A percentile compares a stretch with the other conserved stretches of the same genome.
Evolutionary conservation across 2,888 invertebrate genomes (phyloP).

Genomic region (Ptilodon capucinus): DNA sequence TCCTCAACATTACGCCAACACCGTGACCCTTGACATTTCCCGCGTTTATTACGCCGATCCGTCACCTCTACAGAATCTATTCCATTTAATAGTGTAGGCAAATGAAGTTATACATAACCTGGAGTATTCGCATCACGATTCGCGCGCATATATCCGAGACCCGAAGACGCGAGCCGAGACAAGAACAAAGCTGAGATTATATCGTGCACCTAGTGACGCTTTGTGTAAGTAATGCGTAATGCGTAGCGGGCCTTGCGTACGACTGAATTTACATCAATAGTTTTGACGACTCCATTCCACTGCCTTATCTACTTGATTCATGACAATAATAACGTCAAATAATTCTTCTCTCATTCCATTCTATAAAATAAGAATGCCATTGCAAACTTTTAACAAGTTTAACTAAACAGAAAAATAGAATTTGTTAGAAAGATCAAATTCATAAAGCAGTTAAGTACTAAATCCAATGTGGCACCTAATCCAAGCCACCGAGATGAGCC

Average conservation of each 20-base stretch:
- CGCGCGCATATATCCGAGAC: constrained; percentile 49
- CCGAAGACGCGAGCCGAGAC: constrained; percentile 39
- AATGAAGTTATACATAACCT: constrained; percentile 19
- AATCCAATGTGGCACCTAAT: constrained; percentile 8
- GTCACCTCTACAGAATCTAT: neutral
- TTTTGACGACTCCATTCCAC: neutral
- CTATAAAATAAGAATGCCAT: neutral
- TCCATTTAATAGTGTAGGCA: constrained; percentile 8
- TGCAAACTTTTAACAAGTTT: neutral
- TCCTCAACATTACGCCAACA: neutral
- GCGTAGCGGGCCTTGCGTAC: neutral
- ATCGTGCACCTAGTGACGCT: constrained; percentile 34
- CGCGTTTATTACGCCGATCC: neutral
- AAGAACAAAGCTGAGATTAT: constrained; percentile 55
- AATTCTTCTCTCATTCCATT: neutral
- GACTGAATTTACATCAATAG: constrained; percentile 1
- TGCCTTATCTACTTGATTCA: neutral
- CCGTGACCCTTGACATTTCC: neutral
- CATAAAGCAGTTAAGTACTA: neutral
- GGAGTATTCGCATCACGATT: constrained; percentile 49
- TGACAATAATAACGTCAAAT: neutral
- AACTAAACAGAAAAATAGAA: neutral
- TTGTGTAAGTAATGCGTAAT: neutral
- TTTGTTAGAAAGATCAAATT: neutral
- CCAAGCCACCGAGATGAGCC: constrained; percentile 4